Evolutionary conservation across 2,113 vertebrate species (phyloP), one percentile per base, ranked within the genome.

Genomic region (Marmota flaviventris): DNA sequence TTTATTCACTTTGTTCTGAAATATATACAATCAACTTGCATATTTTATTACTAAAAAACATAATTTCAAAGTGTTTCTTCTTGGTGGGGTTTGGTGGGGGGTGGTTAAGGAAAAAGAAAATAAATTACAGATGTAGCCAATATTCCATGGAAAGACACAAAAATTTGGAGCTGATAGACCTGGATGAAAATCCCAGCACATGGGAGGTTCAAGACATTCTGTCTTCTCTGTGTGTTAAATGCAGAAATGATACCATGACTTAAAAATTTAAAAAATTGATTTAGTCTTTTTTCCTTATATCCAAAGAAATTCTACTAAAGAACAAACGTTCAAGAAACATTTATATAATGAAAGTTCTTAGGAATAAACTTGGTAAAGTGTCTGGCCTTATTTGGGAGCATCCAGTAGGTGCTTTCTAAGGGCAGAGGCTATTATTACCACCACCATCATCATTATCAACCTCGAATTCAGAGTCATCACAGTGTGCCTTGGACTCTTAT

Each of bases 1-100:
- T 77, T 84, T 69, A 94, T 75, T 90, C 34, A 91, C 20, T 95
- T 69, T 61, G 29, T 92, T 86, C 11, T 82, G 24, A 91, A 82
- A 85, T 51, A 72, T 94, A 92, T 92, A 94, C 1, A 89, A 77
- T 29, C 7, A 88, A 65, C 29, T 34, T 37, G n/a, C 77, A 87
- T 48, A 70, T 51, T 89, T 90, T 87, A 93, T 93, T 39, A 29
- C 8, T 73, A 48, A 85, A 85, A 8, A 82, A 65, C 0, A 51
- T 12, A 67, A 10, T 58, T 48, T 76, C 3, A 16, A n/a, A 10
- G 27, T 12, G 1, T 14, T 12, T 18, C 75, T n/a, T 27, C 24
- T 25, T 53, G 51, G 51, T 4, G 14, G 22, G 3, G 22, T 13
- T 13, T 13, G 48, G 48, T 11, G 34, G 42, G 42, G 29, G 2